Percentiles rank a stretch among this genome's conserved stretches.
phyloP scores from a whole-genome alignment of 2,888 invertebrate genomes.

The Celastrina argiolus region DNA sequence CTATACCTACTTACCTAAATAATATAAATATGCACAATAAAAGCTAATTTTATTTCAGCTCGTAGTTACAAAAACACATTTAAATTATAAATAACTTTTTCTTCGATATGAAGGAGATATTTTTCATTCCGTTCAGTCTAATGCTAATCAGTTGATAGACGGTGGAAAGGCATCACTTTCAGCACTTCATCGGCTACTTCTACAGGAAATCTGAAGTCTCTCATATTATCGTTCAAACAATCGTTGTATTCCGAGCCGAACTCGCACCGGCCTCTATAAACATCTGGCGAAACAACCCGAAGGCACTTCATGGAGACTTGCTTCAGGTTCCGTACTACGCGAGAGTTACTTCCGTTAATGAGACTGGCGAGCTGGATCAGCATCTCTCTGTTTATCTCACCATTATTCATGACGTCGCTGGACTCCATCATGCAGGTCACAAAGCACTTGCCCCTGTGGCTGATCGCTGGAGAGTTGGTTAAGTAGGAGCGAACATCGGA shows the following conservation, averaged over 20 bases:
- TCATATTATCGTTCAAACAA: neutral
- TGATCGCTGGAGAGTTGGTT: slow-evolving; percentile 65
- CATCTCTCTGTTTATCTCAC: slow-evolving; percentile 47
- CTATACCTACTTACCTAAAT: no score
- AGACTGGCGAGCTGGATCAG: neutral
- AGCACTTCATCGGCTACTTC: neutral
- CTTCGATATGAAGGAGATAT: neutral
- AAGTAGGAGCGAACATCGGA: slow-evolving; percentile 70
- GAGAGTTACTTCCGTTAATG: neutral
- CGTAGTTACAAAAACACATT: neutral
- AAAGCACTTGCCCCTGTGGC: slow-evolving; percentile 66
- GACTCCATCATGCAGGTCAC: slow-evolving; percentile 73
- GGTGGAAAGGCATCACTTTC: neutral
- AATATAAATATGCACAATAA: no score
- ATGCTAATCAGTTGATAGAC: neutral
- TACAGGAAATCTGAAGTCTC: neutral
- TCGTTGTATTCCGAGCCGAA: neutral
- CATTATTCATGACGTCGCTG: slow-evolving; percentile 67
- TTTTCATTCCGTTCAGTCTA: neutral
- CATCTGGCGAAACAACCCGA: neutral
- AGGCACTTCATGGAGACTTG: neutral
- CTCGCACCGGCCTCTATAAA: neutral
- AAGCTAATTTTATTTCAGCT: neutral
- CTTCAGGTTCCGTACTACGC: neutral
- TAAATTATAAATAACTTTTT: no score